Evolutionary conservation across 2,888 invertebrate species (phyloP).

Genomic region (Exephanes ischioxanthus): DNA sequence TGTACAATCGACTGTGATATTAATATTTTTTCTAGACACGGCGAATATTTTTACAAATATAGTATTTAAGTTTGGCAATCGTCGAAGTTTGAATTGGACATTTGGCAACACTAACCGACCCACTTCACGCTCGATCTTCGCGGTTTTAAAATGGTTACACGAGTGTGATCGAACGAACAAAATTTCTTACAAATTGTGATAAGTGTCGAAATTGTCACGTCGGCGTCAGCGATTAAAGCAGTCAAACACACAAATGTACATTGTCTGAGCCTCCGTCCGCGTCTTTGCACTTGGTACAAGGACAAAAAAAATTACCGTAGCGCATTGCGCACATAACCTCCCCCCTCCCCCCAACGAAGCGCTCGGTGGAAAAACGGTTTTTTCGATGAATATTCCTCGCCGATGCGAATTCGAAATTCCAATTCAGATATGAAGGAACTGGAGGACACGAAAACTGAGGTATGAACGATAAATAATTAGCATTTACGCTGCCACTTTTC

Average conservation of each 20-base stretch:
- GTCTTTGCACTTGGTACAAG: neutral
- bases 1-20: no score
- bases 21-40: no score
- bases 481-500: no score
- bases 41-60: no score
- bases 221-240: conserved; percentile 20
- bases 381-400: conserved; percentile 60
- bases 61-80: no score
- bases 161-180: conserved; percentile 70
- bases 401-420: conserved; percentile 57
- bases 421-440: conserved; percentile 79
- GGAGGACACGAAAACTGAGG: conserved; percentile 81
- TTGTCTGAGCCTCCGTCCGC: neutral
- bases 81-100: neutral
- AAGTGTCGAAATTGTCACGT: conserved; percentile 49
- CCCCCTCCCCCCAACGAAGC: conserved; percentile 51
- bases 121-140: conserved; percentile 57
- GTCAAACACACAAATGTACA: conserved; percentile 27
- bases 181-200: conserved; percentile 43
- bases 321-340: conserved; percentile 67
- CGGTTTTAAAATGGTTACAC: conserved; percentile 79
- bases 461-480: conserved; percentile 56
- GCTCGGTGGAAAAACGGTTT: conserved; percentile 61
- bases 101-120: conserved; percentile 35
- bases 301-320: neutral